Percentiles rank a stretch among this genome's conserved stretches.
Evolutionary conservation across 2,797 vertebrate genomes (phyloP).

Genomic region (Notamacropus eugenii): DNA sequence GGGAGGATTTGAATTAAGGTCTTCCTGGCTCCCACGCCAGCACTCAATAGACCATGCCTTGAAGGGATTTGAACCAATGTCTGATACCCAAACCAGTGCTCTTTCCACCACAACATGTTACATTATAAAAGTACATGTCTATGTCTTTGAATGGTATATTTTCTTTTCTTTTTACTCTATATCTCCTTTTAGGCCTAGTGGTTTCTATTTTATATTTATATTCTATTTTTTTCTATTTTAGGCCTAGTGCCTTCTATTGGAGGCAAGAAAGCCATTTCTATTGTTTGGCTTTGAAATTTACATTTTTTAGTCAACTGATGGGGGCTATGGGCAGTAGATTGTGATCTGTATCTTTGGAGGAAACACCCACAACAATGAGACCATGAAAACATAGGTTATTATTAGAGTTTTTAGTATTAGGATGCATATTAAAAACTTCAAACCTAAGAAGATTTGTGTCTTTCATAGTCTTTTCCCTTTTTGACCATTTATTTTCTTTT

Average conservation of each 20-base stretch:
- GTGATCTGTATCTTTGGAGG: background rate
- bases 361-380: background rate
- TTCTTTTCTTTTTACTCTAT: background rate
- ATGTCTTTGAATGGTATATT: background rate
- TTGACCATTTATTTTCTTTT: background rate
- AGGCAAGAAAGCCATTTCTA: background rate
- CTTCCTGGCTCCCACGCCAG: background rate
- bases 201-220: no score
- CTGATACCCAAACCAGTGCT: background rate
- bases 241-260: background rate
- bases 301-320: background rate
- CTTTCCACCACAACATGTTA: background rate
- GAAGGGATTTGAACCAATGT: background rate
- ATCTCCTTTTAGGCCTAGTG: background rate
- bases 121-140: background rate
- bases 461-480: background rate
- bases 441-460: background rate
- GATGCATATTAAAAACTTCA: background rate
- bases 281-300: background rate
- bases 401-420: background rate
- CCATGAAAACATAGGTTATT: background rate
- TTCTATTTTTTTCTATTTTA: background rate
- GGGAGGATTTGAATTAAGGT: background rate
- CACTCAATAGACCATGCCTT: background rate
- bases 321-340: background rate